Percentiles rank a stretch among this genome's conserved stretches.
phyloP scores from a whole-genome alignment of 2,888 invertebrate species.

The Aleiodes alternator region DNA sequence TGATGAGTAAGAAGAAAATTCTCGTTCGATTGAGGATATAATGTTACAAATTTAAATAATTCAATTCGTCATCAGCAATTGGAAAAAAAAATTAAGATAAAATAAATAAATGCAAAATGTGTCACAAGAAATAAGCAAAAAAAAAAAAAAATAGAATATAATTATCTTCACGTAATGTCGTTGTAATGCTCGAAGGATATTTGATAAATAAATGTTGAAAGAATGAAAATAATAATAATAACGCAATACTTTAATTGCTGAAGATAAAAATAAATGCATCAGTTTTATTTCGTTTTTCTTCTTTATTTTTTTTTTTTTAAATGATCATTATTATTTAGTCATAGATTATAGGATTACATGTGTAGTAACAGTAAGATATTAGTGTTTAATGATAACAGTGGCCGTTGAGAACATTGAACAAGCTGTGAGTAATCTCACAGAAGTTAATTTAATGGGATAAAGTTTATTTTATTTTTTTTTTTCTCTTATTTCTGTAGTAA shows the following conservation, averaged over 20 bases:
- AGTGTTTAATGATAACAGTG: constrained; percentile 53
- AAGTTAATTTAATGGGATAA: constrained; percentile 40
- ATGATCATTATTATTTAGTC: constrained; percentile 46
- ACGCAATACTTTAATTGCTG: constrained; percentile 5
- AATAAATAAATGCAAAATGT: neutral
- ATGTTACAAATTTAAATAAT: neutral
- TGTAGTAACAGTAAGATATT: constrained; percentile 61
- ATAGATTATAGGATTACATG: constrained; percentile 54
- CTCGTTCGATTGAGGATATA: neutral
- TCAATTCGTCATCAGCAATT: too few species aligned
- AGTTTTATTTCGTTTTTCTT: constrained; percentile 39
- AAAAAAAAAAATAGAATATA: constrained; percentile 21
- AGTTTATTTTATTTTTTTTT: constrained; percentile 37
- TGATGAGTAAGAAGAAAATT: neutral
- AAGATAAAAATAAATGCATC: constrained; percentile 42
- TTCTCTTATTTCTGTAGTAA: constrained; percentile 38
- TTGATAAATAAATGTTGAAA: constrained; percentile 34
- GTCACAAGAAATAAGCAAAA: constrained; percentile 18
- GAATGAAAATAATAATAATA: neutral
- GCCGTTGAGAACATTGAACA: constrained; percentile 50
- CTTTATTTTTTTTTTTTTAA: constrained; percentile 49
- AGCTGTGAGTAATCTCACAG: constrained; percentile 27
- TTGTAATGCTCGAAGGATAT: constrained; percentile 41
- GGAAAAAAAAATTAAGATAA: too few species aligned
- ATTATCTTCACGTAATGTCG: constrained; percentile 28